Evolutionary conservation across 2,797 vertebrate genomes (phyloP), one percentile per base, ranked within the genome.

Genomic region (Mergus octosetaceus): DNA sequence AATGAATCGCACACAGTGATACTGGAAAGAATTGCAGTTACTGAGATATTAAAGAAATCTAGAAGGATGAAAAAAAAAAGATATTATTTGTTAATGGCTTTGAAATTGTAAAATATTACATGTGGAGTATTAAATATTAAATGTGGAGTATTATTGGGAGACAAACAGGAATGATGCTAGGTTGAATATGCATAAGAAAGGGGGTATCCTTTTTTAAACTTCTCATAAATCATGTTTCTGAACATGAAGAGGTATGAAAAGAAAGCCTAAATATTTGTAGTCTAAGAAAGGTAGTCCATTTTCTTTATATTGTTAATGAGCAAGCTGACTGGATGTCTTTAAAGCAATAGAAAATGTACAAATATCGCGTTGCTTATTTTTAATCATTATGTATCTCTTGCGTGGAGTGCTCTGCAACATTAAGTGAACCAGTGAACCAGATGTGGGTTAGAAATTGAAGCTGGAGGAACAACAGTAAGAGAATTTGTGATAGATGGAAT

Each of bases 41-140:
- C 34, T 69, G 72, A 81, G 53, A 66, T 78, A 79, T 78, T 51
- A 90, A 90, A 58, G 32, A 90, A 93, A 78, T 88, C 38, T 75
- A 21, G 69, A 56, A 87, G 24, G 71, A 79, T n/a, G 14, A 89
- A 73, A 87, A 76, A 87, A 24, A 82, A 20, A 36, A 43, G 28
- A 53, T 84, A 53, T 82, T 70, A 87, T 87, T 93, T 92, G 43
- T 85, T 49, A 69, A 92, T 49, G 21, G 38, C 47, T 73, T 91
- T 87, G 80, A 73, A 87, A 82, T 41, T 53, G 4, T 73, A 1
- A 68, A 74, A 36, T 60, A 30, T 57, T 79, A 16, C 6, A 11
- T 89, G 39, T 87, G 51, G 43, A 45, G 9, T 45, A 45, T 45
- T 45, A 45, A 20, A 45, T 45, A 3, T 60, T 53, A 69, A 53